Evolutionary conservation across 2,113 vertebrate species (phyloP).

Genomic region (Cyprinodon tularosa): DNA sequence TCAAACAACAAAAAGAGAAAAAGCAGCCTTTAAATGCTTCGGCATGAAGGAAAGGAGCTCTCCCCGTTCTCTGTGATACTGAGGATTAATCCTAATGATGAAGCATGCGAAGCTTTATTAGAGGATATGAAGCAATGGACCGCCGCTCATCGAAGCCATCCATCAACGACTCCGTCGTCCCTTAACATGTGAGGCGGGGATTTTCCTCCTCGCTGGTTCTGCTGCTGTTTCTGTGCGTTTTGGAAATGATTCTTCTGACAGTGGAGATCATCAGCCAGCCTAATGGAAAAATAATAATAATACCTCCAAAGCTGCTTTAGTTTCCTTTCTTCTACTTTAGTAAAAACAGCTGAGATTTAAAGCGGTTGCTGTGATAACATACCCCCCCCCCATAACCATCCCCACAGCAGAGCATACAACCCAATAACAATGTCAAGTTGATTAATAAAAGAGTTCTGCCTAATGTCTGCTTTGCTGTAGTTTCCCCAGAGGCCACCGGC

Average conservation of each 20-base stretch:
- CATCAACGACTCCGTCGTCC: not conserved
- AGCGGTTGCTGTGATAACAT: not conserved
- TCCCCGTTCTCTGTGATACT: not conserved
- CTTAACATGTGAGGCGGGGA: too few relatives aligned
- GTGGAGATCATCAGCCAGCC: not conserved
- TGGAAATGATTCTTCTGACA: not conserved
- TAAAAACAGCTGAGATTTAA: not conserved
- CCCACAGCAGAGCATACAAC: not conserved
- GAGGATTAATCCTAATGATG: conserved; percentile 10
- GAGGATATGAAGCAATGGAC: conserved; percentile 6
- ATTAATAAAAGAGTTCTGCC: not conserved
- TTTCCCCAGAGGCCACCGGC: not conserved
- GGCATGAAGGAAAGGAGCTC: not conserved
- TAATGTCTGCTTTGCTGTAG: not conserved
- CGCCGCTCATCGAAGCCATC: not conserved
- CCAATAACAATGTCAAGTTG: not conserved
- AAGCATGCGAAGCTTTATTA: conserved; percentile 6
- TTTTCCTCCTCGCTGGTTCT: not conserved
- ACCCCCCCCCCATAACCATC: too few relatives aligned
- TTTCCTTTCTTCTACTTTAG: not conserved
- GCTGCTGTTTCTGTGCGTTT: not conserved
- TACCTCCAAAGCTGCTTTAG: not conserved
- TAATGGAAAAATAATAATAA: too few relatives aligned
- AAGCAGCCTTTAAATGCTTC: not conserved
- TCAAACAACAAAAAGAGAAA: not conserved